A percentile compares a stretch with the other conserved stretches of the same genome.
These are phyloP conservation scores for Chloropsis hardwickii DNA, from an alignment of 2,113 vertebrate species.

Conservation along the genomic window DNA sequence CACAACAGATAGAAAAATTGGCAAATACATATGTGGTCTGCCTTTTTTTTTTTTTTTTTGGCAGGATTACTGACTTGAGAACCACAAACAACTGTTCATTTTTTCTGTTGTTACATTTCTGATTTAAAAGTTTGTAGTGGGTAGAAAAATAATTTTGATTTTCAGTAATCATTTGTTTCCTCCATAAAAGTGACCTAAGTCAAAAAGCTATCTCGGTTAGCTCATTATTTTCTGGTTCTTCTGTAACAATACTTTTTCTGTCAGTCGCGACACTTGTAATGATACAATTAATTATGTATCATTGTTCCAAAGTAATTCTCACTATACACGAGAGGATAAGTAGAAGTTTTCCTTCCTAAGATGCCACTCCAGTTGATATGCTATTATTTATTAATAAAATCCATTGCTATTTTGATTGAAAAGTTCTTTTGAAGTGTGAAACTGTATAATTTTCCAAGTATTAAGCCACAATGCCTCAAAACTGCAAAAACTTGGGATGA, in stretches of 20 bases:
- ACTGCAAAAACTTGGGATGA: not conserved
- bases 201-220: not conserved
- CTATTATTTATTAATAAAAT: not conserved
- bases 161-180: not conserved
- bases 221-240: not conserved
- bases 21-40: not conserved
- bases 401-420: not conserved
- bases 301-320: not conserved
- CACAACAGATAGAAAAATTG: not conserved
- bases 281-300: conserved; percentile 1
- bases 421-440: conserved; percentile 5
- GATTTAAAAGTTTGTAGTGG: not conserved
- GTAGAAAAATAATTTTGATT: not conserved
- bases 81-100: not conserved
- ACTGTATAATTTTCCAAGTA: not conserved
- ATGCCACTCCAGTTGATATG: not conserved
- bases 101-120: not conserved
- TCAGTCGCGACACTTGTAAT: not conserved
- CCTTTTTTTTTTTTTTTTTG: not conserved
- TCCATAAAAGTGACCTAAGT: not conserved
- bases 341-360: not conserved
- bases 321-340: not conserved
- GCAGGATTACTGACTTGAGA: not conserved
- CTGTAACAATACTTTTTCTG: not conserved
- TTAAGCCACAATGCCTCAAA: not conserved